Evolutionary conservation across 1,140 invertebrate genomes (phyloP).

Genomic region (Sarcophaga bullata): DNA sequence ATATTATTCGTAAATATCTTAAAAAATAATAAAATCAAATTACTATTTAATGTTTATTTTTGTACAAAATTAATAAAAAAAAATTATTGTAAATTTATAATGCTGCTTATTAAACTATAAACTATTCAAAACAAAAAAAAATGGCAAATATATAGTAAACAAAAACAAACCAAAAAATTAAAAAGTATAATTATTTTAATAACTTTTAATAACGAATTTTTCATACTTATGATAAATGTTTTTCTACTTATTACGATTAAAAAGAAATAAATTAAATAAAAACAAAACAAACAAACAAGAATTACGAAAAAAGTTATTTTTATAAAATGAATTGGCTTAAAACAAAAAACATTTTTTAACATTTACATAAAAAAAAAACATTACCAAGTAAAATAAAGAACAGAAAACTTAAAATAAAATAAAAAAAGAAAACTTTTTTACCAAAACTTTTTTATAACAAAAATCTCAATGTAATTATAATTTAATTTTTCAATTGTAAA

Average conservation of each 20-base stretch:
- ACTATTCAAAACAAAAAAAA: constrained; percentile 23
- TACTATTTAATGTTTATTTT: constrained; percentile 22
- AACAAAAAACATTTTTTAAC: constrained; percentile 14
- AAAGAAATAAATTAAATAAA: no score
- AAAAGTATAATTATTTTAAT: constrained; percentile 33
- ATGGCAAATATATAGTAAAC: not conserved
- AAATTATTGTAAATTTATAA: constrained; percentile 38
- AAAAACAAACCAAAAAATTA: not conserved
- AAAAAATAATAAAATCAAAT: constrained; percentile 21
- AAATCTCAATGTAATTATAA: constrained; percentile 38
- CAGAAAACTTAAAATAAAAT: not conserved
- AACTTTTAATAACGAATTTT: constrained; percentile 39
- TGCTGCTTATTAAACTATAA: not conserved
- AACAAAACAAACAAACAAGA: not conserved
- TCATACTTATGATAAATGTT: constrained; percentile 43
- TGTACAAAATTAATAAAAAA: constrained; percentile 30
- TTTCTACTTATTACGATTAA: constrained; percentile 30
- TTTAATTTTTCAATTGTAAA: constrained; percentile 29
- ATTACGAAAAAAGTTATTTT: constrained; percentile 32
- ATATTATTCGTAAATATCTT: constrained; percentile 1
- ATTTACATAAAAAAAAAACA: constrained; percentile 23
- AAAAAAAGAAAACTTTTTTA: constrained; percentile 34
- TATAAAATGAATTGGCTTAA: constrained; percentile 38
- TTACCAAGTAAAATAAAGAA: constrained; percentile 8
- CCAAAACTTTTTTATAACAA: constrained; percentile 27